Conservation (phyloP, 2,797 vertebrate genomes). For the Oreortyx pictus region DNA sequence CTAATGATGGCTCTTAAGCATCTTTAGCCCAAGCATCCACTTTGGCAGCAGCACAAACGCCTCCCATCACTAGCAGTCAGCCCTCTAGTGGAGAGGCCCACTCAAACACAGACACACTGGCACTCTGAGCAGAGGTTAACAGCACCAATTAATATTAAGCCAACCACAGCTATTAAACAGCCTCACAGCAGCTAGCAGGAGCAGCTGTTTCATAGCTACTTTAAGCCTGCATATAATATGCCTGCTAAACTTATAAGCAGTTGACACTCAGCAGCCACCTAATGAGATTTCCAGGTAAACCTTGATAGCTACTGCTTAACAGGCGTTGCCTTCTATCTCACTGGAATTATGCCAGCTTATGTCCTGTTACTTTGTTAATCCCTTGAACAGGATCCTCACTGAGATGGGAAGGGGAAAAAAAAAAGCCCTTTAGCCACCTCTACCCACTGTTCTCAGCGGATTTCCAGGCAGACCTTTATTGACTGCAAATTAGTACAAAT, state of each 20-base stretch:
- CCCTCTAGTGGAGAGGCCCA: conserved; percentile 14
- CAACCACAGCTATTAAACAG: not conserved
- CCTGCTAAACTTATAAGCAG: not conserved
- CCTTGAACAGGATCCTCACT: not conserved
- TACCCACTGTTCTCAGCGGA: conserved; percentile 5
- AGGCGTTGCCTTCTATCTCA: not conserved
- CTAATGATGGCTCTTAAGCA: not conserved
- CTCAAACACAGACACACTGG: not conserved
- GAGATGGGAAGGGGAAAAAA: not conserved
- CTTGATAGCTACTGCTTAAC: not conserved
- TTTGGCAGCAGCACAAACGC: not conserved
- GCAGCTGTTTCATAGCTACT: not conserved
- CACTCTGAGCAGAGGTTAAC: not conserved
- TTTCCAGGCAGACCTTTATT: conserved; percentile 19
- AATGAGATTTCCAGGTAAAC: conserved; percentile 20
- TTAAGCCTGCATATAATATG: not conserved
- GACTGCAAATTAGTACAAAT: conserved; percentile 47
- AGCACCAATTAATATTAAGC: not conserved
- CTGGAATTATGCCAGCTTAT: not conserved
- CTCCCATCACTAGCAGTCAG: not conserved
- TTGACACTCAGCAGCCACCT: not conserved
- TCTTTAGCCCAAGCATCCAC: not conserved
- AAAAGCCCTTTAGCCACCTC: not conserved
- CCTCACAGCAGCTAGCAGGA: not conserved
- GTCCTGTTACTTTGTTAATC: conserved; percentile 28